These are phyloP conservation scores for Holocentrus rufus DNA, from an alignment of 2,797 vertebrate species.

Conservation along the genomic window DNA sequence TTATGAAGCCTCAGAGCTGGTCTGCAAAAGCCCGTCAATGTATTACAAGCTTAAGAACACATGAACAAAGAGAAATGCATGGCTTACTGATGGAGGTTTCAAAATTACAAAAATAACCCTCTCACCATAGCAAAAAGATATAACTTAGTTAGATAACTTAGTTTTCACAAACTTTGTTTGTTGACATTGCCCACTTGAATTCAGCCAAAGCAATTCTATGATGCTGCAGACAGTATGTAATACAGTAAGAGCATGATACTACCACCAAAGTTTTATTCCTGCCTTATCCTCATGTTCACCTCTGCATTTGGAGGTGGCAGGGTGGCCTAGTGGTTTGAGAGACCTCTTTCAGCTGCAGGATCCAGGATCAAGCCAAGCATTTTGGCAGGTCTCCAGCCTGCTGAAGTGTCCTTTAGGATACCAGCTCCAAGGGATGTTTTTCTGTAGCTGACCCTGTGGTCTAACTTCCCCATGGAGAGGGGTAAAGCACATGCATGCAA, in stretches of 20 bases:
- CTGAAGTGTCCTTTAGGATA: conserved; percentile 44
- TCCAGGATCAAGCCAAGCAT: conserved; percentile 35
- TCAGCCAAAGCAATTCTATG: not conserved
- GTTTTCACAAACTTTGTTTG: too few relatives aligned
- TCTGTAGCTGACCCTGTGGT: conserved; percentile 53
- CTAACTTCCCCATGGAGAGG: conserved; percentile 65
- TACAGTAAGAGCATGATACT: too few relatives aligned
- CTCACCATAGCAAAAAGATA: conserved; percentile 13
- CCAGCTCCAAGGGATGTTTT: conserved; percentile 54
- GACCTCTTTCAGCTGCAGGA: conserved; percentile 30
- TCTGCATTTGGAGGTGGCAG: not conserved
- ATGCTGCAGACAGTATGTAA: not conserved
- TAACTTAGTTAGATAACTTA: too few relatives aligned
- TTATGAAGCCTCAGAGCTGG: not conserved
- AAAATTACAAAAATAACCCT: not conserved
- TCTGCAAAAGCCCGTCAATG: too few relatives aligned
- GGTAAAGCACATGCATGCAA: not conserved
- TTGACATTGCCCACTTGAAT: too few relatives aligned
- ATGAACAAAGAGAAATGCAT: not conserved
- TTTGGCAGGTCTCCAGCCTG: conserved; percentile 35
- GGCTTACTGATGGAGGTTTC: not conserved
- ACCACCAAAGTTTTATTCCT: not conserved
- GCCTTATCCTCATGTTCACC: conserved; percentile 1
- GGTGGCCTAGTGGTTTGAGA: conserved; percentile 20
- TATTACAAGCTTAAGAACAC: not conserved